These are phyloP conservation scores for Phymatocera aterrima DNA, from an alignment of 2,888 invertebrate species.

Conservation along the genomic window DNA sequence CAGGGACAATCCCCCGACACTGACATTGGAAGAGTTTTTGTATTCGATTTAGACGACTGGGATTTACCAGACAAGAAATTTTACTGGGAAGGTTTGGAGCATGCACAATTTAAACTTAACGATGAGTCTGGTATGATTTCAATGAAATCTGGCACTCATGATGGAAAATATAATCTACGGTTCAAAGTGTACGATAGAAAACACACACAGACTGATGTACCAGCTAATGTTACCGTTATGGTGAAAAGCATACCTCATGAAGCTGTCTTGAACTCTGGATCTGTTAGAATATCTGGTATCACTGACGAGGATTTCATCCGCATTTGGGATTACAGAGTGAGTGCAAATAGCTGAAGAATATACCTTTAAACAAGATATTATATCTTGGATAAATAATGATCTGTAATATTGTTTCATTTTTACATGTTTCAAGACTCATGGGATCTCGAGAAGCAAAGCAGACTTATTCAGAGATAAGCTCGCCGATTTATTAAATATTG, in stretches of 20 bases:
- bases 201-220: constrained; percentile 95
- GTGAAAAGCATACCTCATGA: constrained; percentile 97
- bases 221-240: constrained; percentile 96
- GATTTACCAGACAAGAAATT: constrained; percentile 98
- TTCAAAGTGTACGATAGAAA: constrained; percentile 95
- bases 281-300: constrained; percentile 93
- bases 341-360: not conserved
- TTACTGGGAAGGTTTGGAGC: constrained; percentile 93
- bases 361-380: not conserved
- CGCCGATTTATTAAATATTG: constrained; percentile 89
- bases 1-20: constrained; percentile 93
- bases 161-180: constrained; percentile 88
- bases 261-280: constrained; percentile 96
- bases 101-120: constrained; percentile 91
- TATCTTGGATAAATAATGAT: not conserved
- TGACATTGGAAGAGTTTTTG: constrained; percentile 96
- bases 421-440: constrained; percentile 78
- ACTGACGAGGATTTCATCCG: constrained; percentile 97
- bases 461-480: constrained; percentile 93
- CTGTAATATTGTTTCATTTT: too few relatives aligned
- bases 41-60: constrained; percentile 99
- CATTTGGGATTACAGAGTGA: constrained; percentile 91
- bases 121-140: constrained; percentile 96
- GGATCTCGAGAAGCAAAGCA: constrained; percentile 90
- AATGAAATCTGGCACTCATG: constrained; percentile 94